Base-by-base conservation (phyloP, 1,140 invertebrate species). In the Teleogryllus occipitalis region DNA sequence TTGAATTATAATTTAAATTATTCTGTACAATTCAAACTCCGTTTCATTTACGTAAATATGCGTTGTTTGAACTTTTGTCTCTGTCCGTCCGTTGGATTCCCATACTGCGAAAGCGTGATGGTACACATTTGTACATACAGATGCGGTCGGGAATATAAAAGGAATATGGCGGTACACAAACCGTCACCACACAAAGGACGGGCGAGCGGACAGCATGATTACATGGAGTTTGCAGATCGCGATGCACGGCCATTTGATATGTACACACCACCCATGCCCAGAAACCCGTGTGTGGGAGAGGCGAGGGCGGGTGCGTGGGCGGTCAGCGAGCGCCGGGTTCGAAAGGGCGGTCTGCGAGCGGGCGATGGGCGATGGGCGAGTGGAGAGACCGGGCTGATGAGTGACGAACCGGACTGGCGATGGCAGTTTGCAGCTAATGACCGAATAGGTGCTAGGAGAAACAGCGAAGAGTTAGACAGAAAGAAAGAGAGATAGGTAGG, bases 121-220 rank as follows among this genome's bases (percentile, higher is more conserved):
- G 54, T 65, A 65, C 54, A 65, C 54, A 65, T 65, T 65, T 65
- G 54, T 65, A 65, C 54, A 65, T 65, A 65, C 54, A 65, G 54
- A 65, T 65, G 54, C 54, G 54, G 54, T 18, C 10, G 54, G 54
- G 54, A 65, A 65, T 65, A 65, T 65, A 65, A 65, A 65, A 65
- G 54, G 54, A 65, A 65, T 65, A 65, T 65, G 54, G 54, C 54
- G 54, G 54, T 65, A 65, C 54, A 65, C 54, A 65, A 65, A 65
- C 54, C 54, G 54, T 65, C 54, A 65, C 54, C 54, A 65, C 54
- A 65, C 54, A 65, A 65, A 65, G 54, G 54, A 65, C 54, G 18
- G 54, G 18, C 54, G 54, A 18, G 18, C 54, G 18, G 54, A 65
- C 54, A 7, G 54, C 54, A 65, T 65, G 54, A 65, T 65, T 65